Percentiles rank a stretch among this genome's conserved stretches.
These are phyloP conservation scores for Emydura subglobosa DNA, from an alignment of 2,113 vertebrate species.

Conservation along the genomic window DNA sequence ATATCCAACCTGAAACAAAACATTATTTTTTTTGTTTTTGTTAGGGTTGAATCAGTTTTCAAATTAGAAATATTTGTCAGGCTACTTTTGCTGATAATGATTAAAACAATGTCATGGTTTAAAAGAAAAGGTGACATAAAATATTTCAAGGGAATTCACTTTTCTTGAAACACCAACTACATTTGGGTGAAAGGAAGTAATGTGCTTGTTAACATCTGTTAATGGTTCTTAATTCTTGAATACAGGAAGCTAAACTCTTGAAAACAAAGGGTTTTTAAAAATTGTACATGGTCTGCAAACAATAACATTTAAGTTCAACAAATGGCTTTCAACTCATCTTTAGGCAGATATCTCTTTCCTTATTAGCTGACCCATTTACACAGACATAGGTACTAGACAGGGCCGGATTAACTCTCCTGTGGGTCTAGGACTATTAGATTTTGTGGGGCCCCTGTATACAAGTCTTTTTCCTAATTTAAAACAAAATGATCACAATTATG, in stretches of 20 bases:
- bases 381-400: no score
- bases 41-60: conserved; percentile 67
- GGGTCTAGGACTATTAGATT: no score
- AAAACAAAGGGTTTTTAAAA: conserved; percentile 21
- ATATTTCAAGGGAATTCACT: neutral
- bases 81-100: conserved; percentile 53
- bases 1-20: conserved; percentile 53
- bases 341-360: neutral
- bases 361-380: neutral
- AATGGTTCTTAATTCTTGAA: neutral
- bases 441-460: no score
- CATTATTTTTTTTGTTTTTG: conserved; percentile 49
- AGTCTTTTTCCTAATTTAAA: no score
- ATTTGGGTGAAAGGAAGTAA: conserved; percentile 8
- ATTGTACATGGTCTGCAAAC: neutral
- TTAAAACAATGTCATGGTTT: conserved; percentile 34
- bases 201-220: neutral
- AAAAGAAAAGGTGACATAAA: conserved; percentile 25
- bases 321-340: neutral
- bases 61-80: conserved; percentile 59
- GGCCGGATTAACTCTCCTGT: no score
- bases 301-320: neutral
- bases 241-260: neutral
- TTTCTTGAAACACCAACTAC: conserved; percentile 24
- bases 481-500: no score